Conservation (phyloP, 2,113 vertebrate genomes). For the Datnioides undecimradiatus region DNA sequence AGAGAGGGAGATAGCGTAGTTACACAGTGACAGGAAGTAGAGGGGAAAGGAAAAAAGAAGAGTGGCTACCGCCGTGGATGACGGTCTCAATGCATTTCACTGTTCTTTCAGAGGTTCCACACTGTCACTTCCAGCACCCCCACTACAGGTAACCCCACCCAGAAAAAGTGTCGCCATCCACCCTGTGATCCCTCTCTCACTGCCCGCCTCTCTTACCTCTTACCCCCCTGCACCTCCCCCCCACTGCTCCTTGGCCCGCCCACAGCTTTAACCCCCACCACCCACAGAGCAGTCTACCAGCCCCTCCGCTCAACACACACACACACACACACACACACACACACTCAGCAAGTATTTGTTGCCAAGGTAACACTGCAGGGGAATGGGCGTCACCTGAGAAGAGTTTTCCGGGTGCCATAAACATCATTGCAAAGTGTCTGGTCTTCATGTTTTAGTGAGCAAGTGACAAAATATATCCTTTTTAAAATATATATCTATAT, state of each 20-base stretch:
- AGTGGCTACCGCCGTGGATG: conserved; percentile 62
- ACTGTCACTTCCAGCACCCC: conserved; percentile 85
- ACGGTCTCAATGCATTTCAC: conserved; percentile 83
- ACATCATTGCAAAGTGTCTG: conserved; percentile 13
- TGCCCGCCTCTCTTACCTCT: conserved; percentile 53
- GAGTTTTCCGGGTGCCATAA: conserved; percentile 24
- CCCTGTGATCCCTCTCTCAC: conserved; percentile 67
- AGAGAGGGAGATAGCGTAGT: conserved; percentile 21
- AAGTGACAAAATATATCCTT: not conserved
- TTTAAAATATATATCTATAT: not conserved
- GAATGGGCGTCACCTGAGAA: conserved; percentile 62
- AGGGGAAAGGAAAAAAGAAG: not conserved
- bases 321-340: conserved; percentile 8
- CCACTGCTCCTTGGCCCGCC: conserved; percentile 39
- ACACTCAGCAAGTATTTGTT: conserved; percentile 57
- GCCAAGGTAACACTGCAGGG: conserved; percentile 67
- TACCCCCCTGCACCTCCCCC: conserved; percentile 40
- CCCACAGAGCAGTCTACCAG: conserved; percentile 38
- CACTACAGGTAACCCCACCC: conserved; percentile 85
- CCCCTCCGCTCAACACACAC: conserved; percentile 25
- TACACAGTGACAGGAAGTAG: conserved; percentile 36
- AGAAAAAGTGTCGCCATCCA: conserved; percentile 58
- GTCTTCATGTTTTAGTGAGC: not conserved
- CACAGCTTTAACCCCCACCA: conserved; percentile 60
- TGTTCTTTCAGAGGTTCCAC: conserved; percentile 87